Conservation (phyloP, 1,140 invertebrate species). For the Bombus impatiens region DNA sequence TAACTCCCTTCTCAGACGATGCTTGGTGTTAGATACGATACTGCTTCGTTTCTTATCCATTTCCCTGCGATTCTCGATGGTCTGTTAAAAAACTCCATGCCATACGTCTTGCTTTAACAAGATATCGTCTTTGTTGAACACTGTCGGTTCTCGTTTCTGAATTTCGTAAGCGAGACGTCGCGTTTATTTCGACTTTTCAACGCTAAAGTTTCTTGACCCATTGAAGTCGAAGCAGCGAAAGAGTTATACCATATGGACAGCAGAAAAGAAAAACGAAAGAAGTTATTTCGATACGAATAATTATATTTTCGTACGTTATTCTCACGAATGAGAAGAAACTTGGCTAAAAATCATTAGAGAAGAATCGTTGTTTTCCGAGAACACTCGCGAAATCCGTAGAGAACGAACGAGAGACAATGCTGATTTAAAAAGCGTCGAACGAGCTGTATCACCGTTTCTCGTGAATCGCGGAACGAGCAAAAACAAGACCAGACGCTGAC, state of each 20-base stretch:
- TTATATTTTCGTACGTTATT: background rate
- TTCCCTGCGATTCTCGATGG: constrained; percentile 32
- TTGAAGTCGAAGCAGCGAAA: too few relatives aligned
- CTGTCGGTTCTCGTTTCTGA: background rate
- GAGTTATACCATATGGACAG: too few relatives aligned
- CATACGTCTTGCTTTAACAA: too few relatives aligned
- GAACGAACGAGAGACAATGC: too few relatives aligned
- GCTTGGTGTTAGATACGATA: constrained; percentile 8
- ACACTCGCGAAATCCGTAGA: too few relatives aligned
- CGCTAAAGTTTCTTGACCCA: too few relatives aligned
- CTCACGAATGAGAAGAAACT: too few relatives aligned
- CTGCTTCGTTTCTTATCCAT: constrained; percentile 22
- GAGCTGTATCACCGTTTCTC: background rate
- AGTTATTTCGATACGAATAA: too few relatives aligned
- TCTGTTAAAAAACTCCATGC: background rate
- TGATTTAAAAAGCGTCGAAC: background rate
- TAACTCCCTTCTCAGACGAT: constrained; percentile 63
- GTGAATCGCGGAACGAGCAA: constrained; percentile 34
- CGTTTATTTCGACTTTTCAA: too few relatives aligned
- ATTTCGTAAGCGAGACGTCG: too few relatives aligned
- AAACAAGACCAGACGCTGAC: constrained; percentile 76
- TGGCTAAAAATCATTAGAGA: background rate
- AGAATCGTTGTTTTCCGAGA: background rate
- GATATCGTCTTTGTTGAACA: background rate
- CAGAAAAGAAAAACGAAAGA: fast-evolving